phyloP scores from a whole-genome alignment of 2,797 vertebrate species.

The Crenuchus spilurus region DNA sequence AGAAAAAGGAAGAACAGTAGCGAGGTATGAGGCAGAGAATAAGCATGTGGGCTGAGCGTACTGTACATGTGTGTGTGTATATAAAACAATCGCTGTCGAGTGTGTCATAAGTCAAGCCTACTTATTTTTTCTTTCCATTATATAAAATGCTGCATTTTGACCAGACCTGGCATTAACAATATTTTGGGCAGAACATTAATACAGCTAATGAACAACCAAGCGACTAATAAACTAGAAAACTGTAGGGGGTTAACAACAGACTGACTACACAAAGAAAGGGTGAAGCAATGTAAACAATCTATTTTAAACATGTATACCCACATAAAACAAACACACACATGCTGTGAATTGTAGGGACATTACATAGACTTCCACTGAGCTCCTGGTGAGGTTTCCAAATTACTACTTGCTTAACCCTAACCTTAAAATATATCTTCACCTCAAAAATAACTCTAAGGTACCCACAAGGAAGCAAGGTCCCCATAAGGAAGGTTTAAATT shows the following conservation, averaged over 20 bases:
- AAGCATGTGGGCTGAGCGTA: slow-evolving; percentile 17
- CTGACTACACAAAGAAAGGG: background rate
- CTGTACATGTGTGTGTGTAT: slow-evolving; percentile 17
- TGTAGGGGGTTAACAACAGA: background rate
- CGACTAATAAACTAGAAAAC: slow-evolving; percentile 13
- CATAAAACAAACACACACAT: background rate
- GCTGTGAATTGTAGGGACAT: too few species aligned
- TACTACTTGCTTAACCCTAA: too few species aligned
- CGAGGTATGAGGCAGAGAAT: slow-evolving; percentile 44
- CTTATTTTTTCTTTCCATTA: slow-evolving; percentile 9
- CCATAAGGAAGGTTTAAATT: too few species aligned
- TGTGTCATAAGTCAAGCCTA: slow-evolving; percentile 20
- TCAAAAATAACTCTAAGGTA: too few species aligned
- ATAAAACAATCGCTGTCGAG: slow-evolving; percentile 10
- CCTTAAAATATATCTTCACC: too few species aligned
- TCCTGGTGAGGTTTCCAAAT: too few species aligned
- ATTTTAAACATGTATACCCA: background rate
- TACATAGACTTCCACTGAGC: too few species aligned
- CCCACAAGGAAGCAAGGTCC: too few species aligned
- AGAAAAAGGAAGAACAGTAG: slow-evolving; percentile 21
- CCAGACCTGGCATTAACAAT: background rate
- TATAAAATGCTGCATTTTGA: slow-evolving; percentile 18
- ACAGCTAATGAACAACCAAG: slow-evolving; percentile 26
- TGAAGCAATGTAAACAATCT: slow-evolving; percentile 8
- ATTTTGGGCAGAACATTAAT: background rate